Evolutionary conservation across 2,797 vertebrate genomes (phyloP).

Genomic region (Sebastes alutus): DNA sequence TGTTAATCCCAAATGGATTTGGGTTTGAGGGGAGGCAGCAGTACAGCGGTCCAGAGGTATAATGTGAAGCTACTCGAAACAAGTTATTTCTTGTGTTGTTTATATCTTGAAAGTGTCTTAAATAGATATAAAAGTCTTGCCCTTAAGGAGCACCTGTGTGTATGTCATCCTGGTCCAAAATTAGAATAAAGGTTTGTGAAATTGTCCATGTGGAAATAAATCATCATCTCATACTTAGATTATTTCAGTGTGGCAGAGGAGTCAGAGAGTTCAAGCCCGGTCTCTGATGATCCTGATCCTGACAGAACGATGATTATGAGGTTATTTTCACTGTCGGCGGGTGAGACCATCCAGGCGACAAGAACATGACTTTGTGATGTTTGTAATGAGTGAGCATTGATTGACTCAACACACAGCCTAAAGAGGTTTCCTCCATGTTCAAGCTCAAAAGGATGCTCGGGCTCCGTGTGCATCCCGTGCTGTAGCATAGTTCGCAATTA

Average conservation of each 20-base stretch:
- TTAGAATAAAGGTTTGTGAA: constrained; percentile 6
- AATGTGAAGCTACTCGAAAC: constrained; percentile 32
- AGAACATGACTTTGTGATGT: constrained; percentile 86
- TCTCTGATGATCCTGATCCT: constrained; percentile 73
- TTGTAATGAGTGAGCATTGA: constrained; percentile 89
- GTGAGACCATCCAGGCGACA: constrained; percentile 86
- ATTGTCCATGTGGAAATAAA: constrained; percentile 19
- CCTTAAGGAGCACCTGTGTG: background rate
- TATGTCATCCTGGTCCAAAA: constrained; percentile 10
- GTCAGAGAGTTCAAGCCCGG: constrained; percentile 51
- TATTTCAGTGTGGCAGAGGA: constrained; percentile 40
- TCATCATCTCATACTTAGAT: constrained; percentile 8
- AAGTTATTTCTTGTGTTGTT: background rate
- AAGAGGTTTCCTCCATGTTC: constrained; percentile 70
- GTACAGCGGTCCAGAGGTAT: constrained; percentile 21
- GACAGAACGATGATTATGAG: constrained; percentile 85
- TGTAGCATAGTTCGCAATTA: constrained; percentile 72
- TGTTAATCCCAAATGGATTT: constrained; percentile 78
- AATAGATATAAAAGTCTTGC: constrained; percentile 7
- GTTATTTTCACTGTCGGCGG: constrained; percentile 84
- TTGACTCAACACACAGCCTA: constrained; percentile 82
- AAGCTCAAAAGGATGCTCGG: constrained; percentile 54
- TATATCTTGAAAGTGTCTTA: background rate
- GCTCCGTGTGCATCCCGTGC: constrained; percentile 51
- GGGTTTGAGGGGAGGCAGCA: constrained; percentile 34